Evolutionary conservation across 1,140 invertebrate species (phyloP).

Genomic region (Sycophila sp.): DNA sequence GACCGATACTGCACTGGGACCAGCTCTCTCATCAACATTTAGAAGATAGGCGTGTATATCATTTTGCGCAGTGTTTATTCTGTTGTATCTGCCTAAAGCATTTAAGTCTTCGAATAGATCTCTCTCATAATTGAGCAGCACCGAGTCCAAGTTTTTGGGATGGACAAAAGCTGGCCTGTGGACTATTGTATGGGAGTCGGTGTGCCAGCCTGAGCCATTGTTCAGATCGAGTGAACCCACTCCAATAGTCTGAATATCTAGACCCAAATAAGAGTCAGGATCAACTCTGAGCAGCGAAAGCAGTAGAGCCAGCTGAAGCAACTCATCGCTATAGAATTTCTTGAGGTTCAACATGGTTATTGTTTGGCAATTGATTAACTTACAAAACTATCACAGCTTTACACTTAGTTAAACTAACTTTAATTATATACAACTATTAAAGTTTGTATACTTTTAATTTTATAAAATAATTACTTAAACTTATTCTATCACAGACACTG

Average conservation of each 20-base stretch:
- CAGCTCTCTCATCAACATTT: constrained; percentile 61
- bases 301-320: constrained; percentile 80
- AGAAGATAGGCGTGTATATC: constrained; percentile 69
- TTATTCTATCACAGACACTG: constrained; percentile 31
- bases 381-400: constrained; percentile 20
- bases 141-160: constrained; percentile 79
- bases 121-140: constrained; percentile 76
- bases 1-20: constrained; percentile 46
- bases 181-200: constrained; percentile 67
- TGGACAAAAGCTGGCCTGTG: constrained; percentile 72
- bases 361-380: constrained; percentile 35
- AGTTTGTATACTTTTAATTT: constrained; percentile 1
- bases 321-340: constrained; percentile 80
- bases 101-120: constrained; percentile 82
- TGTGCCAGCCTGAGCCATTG: constrained; percentile 74
- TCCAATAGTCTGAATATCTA: constrained; percentile 65
- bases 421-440: background rate
- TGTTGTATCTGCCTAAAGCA: constrained; percentile 71
- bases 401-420: background rate
- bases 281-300: constrained; percentile 81
- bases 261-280: constrained; percentile 74
- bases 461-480: no score
- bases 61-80: constrained; percentile 59
- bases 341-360: constrained; percentile 80
- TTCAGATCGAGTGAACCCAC: constrained; percentile 71